Percentiles rank a stretch among this genome's conserved stretches.
Conservation (phyloP, 1,140 invertebrate genomes). For the Hyles euphorbiae region DNA sequence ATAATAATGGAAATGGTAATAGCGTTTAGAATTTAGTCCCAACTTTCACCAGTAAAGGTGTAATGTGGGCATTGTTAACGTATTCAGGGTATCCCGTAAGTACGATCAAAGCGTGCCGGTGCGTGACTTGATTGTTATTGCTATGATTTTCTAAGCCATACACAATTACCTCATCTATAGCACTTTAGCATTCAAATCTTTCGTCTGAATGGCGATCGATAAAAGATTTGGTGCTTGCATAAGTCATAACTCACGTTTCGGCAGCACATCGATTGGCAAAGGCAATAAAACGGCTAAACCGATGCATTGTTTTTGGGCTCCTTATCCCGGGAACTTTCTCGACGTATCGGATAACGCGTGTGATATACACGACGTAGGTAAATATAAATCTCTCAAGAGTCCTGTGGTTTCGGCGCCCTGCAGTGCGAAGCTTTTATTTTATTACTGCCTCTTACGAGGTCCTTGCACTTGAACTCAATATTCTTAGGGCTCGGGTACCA, state of each 20-base stretch:
- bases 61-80: conserved; percentile 7
- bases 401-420: conserved; percentile 35
- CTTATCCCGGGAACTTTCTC: conserved; percentile 9
- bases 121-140: conserved; percentile 8
- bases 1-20: conserved; percentile 6
- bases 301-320: conserved; percentile 17
- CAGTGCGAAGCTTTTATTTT: conserved; percentile 48
- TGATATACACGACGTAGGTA: conserved; percentile 16
- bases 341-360: conserved; percentile 20
- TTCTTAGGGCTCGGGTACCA: conserved; percentile 1
- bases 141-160: conserved; percentile 1
- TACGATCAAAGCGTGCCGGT: conserved; percentile 3
- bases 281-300: conserved; percentile 13
- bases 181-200: not conserved
- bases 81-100: conserved; percentile 5
- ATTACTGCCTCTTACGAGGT: conserved; percentile 49
- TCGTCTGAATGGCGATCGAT: not conserved
- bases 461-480: conserved; percentile 37
- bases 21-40: not conserved
- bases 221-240: not conserved
- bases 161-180: not conserved
- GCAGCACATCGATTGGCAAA: conserved; percentile 4
- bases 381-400: conserved; percentile 28
- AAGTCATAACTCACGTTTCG: not conserved
- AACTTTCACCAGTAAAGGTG: conserved; percentile 11